These are phyloP conservation scores for Vidua chalybeata DNA, from an alignment of 2,113 vertebrate genomes.

Conservation along the genomic window DNA sequence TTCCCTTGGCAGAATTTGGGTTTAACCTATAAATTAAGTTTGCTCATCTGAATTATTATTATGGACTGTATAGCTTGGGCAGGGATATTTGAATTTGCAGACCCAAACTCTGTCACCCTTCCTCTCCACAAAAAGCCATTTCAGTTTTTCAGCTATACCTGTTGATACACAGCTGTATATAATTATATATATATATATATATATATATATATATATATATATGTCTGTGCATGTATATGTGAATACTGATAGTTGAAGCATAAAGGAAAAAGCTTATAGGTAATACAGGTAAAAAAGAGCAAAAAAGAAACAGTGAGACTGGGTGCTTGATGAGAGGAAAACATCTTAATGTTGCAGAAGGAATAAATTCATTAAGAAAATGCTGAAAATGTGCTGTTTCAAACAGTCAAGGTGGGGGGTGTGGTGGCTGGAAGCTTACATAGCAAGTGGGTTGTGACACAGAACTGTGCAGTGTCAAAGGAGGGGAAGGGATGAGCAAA, in stretches of 20 bases:
- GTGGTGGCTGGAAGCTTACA: neutral
- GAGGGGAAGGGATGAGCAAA: neutral
- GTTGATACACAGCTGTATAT: neutral
- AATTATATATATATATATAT: neutral
- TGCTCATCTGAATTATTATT: neutral
- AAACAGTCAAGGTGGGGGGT: neutral
- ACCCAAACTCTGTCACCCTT: neutral
- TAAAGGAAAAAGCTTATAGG: neutral
- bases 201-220: neutral
- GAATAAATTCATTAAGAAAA: neutral
- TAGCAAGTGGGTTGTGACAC: neutral
- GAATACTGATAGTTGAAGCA: neutral
- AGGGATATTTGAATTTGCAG: neutral
- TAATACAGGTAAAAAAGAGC: neutral
- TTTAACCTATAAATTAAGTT: neutral
- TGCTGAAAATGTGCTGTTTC: neutral
- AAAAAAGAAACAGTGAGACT: neutral
- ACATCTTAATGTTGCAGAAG: neutral
- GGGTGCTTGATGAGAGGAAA: neutral
- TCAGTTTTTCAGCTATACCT: neutral
- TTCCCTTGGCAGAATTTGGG: neutral
- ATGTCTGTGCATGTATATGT: no score
- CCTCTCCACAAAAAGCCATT: neutral
- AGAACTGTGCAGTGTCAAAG: neutral
- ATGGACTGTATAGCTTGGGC: neutral